Conservation (phyloP, 2,888 invertebrate species). For the Gryllus longicercus region DNA sequence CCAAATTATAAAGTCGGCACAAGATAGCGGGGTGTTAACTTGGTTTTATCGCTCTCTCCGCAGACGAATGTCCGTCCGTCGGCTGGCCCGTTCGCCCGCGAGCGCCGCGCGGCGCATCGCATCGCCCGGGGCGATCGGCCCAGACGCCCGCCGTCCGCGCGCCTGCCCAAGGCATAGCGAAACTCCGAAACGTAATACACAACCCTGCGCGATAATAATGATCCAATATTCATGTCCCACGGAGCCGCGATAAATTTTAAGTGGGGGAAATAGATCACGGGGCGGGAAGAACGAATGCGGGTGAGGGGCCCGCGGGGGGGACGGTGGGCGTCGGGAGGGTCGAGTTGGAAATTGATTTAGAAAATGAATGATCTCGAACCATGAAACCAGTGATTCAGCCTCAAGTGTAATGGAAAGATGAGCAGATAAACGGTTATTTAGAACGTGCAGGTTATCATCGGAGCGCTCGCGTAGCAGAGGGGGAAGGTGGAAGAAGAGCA, state of each 20-base stretch:
- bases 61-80: not conserved
- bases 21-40: constrained; percentile 17
- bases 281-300: not conserved
- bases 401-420: constrained; percentile 17
- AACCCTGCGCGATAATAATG: not conserved
- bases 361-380: constrained; percentile 6
- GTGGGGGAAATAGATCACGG: constrained; percentile 1
- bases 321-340: not conserved
- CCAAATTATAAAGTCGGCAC: not conserved
- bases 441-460: constrained; percentile 17
- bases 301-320: not conserved
- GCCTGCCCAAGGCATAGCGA: too few species aligned
- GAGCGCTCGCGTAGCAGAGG: not conserved
- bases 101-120: too few species aligned
- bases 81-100: too few species aligned
- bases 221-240: constrained; percentile 6
- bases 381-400: constrained; percentile 8
- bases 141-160: too few species aligned
- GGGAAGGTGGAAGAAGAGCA: not conserved
- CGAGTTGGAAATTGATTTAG: constrained; percentile 17
- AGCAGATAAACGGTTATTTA: constrained; percentile 17
- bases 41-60: constrained; percentile 6
- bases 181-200: not conserved
- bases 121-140: too few species aligned
- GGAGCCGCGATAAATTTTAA: constrained; percentile 6